phyloP scores from a whole-genome alignment of 2,797 vertebrate genomes.

The Hippopotamyrus pictus region DNA sequence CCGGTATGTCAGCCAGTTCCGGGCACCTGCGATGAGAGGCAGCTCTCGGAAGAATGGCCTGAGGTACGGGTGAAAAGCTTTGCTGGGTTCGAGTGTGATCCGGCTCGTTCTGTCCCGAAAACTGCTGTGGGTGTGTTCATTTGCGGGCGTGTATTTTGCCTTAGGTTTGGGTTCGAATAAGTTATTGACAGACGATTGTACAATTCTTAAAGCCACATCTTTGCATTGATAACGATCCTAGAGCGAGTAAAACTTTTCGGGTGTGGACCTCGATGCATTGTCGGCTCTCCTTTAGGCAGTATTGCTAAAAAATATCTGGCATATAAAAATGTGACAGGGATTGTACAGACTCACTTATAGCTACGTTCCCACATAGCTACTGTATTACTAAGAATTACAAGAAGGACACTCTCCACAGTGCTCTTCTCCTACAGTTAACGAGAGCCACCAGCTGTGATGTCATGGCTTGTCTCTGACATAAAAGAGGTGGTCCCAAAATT shows the following conservation, averaged over 20 bases:
- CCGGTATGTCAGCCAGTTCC: conserved; percentile 57
- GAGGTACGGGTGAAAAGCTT: conserved; percentile 47
- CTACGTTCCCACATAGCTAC: neutral
- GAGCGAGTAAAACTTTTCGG: neutral
- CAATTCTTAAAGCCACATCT: neutral
- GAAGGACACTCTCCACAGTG: neutral
- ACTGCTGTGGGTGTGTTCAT: neutral
- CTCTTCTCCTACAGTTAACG: neutral
- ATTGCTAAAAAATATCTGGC: neutral
- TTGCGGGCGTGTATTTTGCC: neutral
- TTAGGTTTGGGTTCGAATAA: neutral
- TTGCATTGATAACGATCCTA: neutral
- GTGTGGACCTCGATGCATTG: neutral
- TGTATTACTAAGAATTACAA: neutral
- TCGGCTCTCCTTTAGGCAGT: neutral
- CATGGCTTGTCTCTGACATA: conserved; percentile 2
- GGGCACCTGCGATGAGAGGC: conserved; percentile 46
- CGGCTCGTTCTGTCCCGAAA: neutral
- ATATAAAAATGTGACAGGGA: neutral
- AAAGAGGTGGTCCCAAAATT: neutral
- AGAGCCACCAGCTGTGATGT: neutral
- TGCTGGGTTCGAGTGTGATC: conserved; percentile 1
- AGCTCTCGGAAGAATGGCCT: conserved; percentile 45
- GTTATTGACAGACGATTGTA: neutral
- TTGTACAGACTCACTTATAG: neutral